phyloP scores from a whole-genome alignment of 2,797 vertebrate genomes.

The Morelia viridis region DNA sequence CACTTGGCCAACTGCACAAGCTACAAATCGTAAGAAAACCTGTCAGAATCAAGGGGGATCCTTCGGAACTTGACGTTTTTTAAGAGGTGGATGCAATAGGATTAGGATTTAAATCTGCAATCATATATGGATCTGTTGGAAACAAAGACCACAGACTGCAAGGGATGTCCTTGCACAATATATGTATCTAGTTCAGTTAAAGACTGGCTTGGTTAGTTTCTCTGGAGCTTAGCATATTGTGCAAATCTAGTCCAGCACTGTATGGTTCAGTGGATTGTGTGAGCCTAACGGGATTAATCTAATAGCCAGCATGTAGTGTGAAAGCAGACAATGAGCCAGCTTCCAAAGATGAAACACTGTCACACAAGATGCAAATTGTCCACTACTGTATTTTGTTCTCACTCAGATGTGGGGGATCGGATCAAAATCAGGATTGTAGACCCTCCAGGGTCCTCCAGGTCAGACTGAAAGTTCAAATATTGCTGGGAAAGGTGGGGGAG shows the following conservation, averaged over 20 bases:
- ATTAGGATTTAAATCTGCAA: background rate
- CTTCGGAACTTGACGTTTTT: background rate
- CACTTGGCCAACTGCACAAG: background rate
- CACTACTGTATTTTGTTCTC: background rate
- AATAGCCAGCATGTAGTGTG: background rate
- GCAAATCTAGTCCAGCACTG: background rate
- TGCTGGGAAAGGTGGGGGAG: background rate
- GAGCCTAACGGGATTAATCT: background rate
- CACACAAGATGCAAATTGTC: background rate
- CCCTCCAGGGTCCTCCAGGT: background rate
- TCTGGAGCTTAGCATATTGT: background rate
- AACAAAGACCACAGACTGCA: background rate
- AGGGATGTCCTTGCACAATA: background rate
- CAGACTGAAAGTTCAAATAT: background rate
- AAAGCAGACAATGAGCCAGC: background rate
- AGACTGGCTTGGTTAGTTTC: background rate
- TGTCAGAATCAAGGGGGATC: background rate
- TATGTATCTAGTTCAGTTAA: background rate
- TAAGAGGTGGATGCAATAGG: background rate
- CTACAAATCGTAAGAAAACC: slow-evolving; percentile 55
- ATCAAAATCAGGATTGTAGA: background rate
- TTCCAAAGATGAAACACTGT: background rate
- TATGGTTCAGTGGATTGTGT: background rate
- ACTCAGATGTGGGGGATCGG: background rate
- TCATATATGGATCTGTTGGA: background rate